Conservation (phyloP, 30 jellyfish, hydroid and myxozoan species). For the Sanderia malayensis region DNA sequence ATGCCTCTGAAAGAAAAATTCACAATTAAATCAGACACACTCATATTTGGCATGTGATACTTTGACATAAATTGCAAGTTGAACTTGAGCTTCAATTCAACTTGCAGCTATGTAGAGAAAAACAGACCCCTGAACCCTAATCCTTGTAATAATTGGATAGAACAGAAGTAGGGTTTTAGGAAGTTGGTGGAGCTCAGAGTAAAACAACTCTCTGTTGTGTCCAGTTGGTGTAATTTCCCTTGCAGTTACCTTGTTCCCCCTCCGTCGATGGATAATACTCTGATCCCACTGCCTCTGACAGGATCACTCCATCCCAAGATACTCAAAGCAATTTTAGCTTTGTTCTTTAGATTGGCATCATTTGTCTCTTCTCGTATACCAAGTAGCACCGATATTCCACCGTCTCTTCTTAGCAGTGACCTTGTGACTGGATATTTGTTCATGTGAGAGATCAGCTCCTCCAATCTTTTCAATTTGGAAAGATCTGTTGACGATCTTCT, state of each 20-base stretch:
- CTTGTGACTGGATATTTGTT: constrained; percentile 62
- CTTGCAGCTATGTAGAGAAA: no score
- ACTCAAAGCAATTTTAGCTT: constrained; percentile 48
- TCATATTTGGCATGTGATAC: no score
- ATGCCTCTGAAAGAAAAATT: constrained; percentile 50
- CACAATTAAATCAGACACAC: no score
- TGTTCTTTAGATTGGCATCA: constrained; percentile 33
- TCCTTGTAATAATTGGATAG: no score
- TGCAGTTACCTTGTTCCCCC: constrained; percentile 93
- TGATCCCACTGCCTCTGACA: constrained; percentile 61
- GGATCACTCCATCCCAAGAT: constrained; percentile 72
- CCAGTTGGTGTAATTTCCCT: no score
- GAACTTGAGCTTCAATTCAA: no score
- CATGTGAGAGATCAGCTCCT: constrained; percentile 39
- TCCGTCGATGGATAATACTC: constrained; percentile 71
- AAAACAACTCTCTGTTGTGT: no score
- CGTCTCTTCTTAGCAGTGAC: constrained; percentile 50
- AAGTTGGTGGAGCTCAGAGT: no score
- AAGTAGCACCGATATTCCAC: constrained; percentile 41
- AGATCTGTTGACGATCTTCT: constrained; percentile 20
- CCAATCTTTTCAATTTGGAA: constrained; percentile 18
- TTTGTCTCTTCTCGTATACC: constrained; percentile 21
- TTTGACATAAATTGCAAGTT: no score
- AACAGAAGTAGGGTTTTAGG: no score
- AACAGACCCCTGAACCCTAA: no score